Conservation (phyloP, 92 coral and sea anemone genomes). For the Umimayanthus chanpuru region DNA sequence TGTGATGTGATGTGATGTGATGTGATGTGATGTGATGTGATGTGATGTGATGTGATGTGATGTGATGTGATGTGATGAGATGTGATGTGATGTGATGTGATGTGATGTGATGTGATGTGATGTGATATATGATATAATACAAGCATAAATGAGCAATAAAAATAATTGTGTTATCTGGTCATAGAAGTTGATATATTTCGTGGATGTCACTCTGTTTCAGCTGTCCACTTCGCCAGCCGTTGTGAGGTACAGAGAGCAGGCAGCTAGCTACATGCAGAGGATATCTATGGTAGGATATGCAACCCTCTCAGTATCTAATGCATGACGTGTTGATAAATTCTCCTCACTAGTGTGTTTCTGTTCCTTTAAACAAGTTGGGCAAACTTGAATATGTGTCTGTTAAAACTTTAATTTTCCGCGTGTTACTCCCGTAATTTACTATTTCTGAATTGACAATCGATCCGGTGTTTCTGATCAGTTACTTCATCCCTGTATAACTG, state of each 20-base stretch:
- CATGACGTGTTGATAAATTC: not conserved
- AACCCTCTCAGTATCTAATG: no score
- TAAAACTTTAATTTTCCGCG: not conserved
- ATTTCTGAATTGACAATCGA: not conserved
- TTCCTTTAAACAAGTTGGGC: not conserved
- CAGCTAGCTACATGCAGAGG: slow-evolving; percentile 73
- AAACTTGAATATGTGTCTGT: no score
- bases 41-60: no score
- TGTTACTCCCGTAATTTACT: not conserved
- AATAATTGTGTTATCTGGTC: not conserved
- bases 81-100: no score
- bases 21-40: no score
- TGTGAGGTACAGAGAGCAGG: slow-evolving; percentile 78
- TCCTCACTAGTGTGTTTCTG: not conserved
- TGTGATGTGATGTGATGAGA: no score
- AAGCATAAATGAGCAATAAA: no score
- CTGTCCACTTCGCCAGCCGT: slow-evolving; percentile 82
- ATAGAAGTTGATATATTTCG: not conserved
- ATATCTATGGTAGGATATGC: slow-evolving; percentile 56
- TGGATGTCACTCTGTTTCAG: slow-evolving; percentile 35
- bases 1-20: no score
- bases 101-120: no score
- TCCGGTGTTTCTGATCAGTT: not conserved
- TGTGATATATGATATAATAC: no score
- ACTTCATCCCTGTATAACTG: not conserved